Percentiles rank a stretch among this genome's conserved stretches.
Conservation (phyloP, 2,888 invertebrate species). For the Gymnoscelis rufifasciata region DNA sequence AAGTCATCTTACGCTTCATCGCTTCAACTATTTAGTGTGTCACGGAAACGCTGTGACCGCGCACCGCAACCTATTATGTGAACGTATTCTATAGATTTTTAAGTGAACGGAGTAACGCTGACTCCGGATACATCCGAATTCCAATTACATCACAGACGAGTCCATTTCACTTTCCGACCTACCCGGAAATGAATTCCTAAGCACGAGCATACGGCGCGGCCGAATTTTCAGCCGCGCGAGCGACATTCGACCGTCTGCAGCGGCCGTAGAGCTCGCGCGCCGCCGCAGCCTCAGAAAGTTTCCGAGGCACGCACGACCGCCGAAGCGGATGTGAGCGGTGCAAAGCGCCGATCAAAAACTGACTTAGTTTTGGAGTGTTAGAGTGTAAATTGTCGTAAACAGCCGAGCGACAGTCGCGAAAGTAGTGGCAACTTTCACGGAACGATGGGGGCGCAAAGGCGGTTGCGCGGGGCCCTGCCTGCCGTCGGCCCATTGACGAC, state of each 20-base stretch:
- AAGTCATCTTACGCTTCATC: conserved; percentile 55
- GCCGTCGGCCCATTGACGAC: conserved; percentile 76
- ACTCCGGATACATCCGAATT: conserved; percentile 79
- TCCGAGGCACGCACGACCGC: conserved; percentile 62
- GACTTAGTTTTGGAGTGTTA: conserved; percentile 63
- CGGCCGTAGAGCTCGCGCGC: conserved; percentile 43
- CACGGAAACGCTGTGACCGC: conserved; percentile 47
- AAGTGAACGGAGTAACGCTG: conserved; percentile 75
- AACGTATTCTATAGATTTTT: conserved; percentile 70
- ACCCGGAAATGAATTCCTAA: conserved; percentile 80
- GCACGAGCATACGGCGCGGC: conserved; percentile 74
- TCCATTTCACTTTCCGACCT: conserved; percentile 79
- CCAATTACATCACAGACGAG: conserved; percentile 79
- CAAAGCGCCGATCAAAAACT: conserved; percentile 56
- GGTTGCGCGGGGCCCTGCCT: conserved; percentile 61
- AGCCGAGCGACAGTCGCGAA: conserved; percentile 65
- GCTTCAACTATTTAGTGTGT: conserved; percentile 48
- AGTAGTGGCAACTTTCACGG: conserved; percentile 77
- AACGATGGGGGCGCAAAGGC: conserved; percentile 69
- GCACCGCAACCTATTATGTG: conserved; percentile 64
- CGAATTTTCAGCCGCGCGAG: conserved; percentile 48
- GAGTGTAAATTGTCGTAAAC: conserved; percentile 60
- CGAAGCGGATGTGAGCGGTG: conserved; percentile 75
- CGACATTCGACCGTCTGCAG: conserved; percentile 49
- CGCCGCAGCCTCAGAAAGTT: conserved; percentile 46